phyloP scores from a whole-genome alignment of 2,888 invertebrate genomes.

The Formica aserva region DNA sequence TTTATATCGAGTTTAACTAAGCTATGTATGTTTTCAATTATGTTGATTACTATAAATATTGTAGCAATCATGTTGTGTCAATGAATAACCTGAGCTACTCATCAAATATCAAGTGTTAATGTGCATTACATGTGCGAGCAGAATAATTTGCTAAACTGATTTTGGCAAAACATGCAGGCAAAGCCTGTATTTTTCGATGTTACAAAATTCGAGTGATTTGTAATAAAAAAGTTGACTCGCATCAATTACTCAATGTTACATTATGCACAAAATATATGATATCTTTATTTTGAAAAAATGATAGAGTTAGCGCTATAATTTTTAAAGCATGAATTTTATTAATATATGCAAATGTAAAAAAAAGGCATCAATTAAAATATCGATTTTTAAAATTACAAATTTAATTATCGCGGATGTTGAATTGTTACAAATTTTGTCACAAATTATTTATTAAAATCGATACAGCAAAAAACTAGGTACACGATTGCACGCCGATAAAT shows the following conservation, averaged over 20 bases:
- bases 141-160: slow-evolving; percentile 24
- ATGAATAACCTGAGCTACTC: not conserved
- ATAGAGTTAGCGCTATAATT: not conserved
- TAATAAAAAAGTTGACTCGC: not conserved
- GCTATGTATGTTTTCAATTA: slow-evolving; percentile 20
- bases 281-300: not conserved
- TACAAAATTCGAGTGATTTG: not conserved
- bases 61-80: slow-evolving; percentile 17
- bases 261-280: not conserved
- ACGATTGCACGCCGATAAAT: not conserved
- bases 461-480: not conserved
- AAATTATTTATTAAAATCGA: not conserved
- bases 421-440: not conserved
- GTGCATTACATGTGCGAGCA: not conserved
- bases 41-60: slow-evolving; percentile 12
- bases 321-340: not conserved
- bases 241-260: not conserved
- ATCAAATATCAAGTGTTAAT: slow-evolving; percentile 35
- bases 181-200: not conserved
- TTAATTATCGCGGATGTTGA: not conserved
- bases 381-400: not conserved
- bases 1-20: slow-evolving; percentile 20
- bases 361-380: not conserved
- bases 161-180: not conserved
- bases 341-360: not conserved